These are phyloP conservation scores for Siphamia tubifer DNA, from an alignment of 2,113 vertebrate species.

Conservation along the genomic window DNA sequence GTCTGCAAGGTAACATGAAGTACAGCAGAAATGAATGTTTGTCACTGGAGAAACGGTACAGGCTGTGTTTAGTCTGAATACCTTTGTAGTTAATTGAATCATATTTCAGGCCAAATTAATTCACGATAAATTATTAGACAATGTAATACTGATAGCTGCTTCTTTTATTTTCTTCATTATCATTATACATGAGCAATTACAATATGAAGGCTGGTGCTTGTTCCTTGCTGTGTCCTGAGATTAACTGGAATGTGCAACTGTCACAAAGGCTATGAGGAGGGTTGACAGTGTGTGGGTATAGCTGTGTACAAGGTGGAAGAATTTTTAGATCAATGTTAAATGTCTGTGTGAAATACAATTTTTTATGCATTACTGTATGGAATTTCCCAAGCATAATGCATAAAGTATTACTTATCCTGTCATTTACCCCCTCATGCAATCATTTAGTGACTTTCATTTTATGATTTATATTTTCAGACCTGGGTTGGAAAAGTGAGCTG, in stretches of 20 bases:
- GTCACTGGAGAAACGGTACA: slow-evolving; percentile 42
- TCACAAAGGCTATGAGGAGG: slow-evolving; percentile 36
- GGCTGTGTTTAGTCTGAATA: slow-evolving; percentile 55
- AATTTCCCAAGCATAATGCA: too few species aligned
- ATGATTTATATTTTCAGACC: not conserved
- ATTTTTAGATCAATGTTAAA: slow-evolving; percentile 25
- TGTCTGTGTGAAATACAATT: not conserved
- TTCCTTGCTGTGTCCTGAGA: slow-evolving; percentile 37
- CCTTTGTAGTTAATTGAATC: too few species aligned
- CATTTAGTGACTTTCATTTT: not conserved
- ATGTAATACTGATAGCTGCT: not conserved
- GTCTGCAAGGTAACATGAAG: slow-evolving; percentile 45
- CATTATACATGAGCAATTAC: slow-evolving; percentile 57
- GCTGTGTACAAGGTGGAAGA: slow-evolving; percentile 27
- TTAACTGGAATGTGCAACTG: slow-evolving; percentile 1
- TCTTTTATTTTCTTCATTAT: slow-evolving; percentile 5
- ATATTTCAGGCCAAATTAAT: too few species aligned
- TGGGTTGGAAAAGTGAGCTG: slow-evolving; percentile 20
- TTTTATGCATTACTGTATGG: too few species aligned
- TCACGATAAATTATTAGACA: not conserved
- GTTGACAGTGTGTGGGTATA: slow-evolving; percentile 47
- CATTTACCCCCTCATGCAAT: not conserved
- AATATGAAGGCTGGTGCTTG: slow-evolving; percentile 42
- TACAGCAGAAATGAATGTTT: slow-evolving; percentile 12
- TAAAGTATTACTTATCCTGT: not conserved